Percentiles rank a stretch among this genome's conserved stretches.
Evolutionary conservation across 1,140 invertebrate genomes (phyloP).

Genomic region (Theocolax elegans): DNA sequence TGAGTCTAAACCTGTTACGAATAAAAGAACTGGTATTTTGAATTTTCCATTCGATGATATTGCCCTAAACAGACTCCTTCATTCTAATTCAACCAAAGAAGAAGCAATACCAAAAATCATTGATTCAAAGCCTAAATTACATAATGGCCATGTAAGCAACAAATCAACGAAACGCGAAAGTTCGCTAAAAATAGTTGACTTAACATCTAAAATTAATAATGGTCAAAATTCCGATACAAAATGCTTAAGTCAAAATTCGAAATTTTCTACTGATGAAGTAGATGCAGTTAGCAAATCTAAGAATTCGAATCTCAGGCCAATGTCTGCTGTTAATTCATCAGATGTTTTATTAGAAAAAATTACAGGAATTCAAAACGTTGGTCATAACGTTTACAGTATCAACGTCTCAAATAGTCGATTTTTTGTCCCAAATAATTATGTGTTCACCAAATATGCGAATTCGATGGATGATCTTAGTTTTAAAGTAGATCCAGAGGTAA

Average conservation of each 20-base stretch:
- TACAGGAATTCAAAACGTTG: conserved; percentile 48
- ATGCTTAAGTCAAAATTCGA: neutral
- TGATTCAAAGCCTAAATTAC: conserved; percentile 28
- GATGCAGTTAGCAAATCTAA: neutral
- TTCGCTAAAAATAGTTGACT: neutral
- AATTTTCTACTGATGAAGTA: neutral
- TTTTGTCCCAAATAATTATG: conserved; percentile 56
- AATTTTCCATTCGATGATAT: neutral
- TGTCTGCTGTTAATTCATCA: no score
- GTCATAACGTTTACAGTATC: conserved; percentile 49
- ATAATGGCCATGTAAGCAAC: neutral
- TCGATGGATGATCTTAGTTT: conserved; percentile 56
- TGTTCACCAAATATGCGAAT: conserved; percentile 48
- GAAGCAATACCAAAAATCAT: conserved; percentile 29
- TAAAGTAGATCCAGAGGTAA: conserved; percentile 57
- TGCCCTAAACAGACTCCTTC: neutral
- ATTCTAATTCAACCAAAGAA: conserved; percentile 8
- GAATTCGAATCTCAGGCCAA: neutral
- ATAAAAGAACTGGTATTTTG: neutral
- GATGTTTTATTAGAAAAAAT: conserved; percentile 48
- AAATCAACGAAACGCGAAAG: neutral
- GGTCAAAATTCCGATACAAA: neutral
- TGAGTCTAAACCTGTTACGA: neutral
- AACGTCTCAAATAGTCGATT: conserved; percentile 57
- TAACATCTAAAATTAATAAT: conserved; percentile 4